These are phyloP conservation scores for Irena cyanogastra DNA, from an alignment of 2,113 vertebrate species.

Conservation along the genomic window DNA sequence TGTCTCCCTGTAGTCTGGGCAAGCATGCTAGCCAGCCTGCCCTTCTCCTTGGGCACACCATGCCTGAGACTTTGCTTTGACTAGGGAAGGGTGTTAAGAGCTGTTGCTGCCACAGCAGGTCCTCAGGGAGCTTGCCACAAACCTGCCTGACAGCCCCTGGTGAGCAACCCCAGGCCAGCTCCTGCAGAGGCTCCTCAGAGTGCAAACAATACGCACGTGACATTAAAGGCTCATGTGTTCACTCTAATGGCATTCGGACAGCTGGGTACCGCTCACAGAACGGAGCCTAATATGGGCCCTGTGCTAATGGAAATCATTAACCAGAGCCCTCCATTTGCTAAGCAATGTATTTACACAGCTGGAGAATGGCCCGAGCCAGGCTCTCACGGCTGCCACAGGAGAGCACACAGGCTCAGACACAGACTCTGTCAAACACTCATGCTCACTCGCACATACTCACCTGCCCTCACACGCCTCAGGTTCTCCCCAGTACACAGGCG, in stretches of 20 bases:
- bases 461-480: not conserved
- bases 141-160: slow-evolving; percentile 15
- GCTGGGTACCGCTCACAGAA: not conserved
- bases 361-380: not conserved
- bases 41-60: not conserved
- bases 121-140: not conserved
- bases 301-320: slow-evolving; percentile 30
- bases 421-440: not conserved
- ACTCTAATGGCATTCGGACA: slow-evolving; percentile 4
- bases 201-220: not conserved
- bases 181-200: not conserved
- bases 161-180: slow-evolving; percentile 34
- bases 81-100: not conserved
- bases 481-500: not conserved
- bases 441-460: not conserved
- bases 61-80: not conserved
- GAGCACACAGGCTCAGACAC: not conserved
- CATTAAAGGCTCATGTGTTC: not conserved
- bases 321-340: not conserved
- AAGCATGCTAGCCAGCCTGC: not conserved
- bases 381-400: not conserved
- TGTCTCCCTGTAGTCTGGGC: not conserved
- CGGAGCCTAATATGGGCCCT: slow-evolving; percentile 28
- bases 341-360: slow-evolving; percentile 55
- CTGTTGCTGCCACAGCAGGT: not conserved